Evolutionary conservation across 2,113 vertebrate genomes (phyloP).

Genomic region (Grantiella picta): DNA sequence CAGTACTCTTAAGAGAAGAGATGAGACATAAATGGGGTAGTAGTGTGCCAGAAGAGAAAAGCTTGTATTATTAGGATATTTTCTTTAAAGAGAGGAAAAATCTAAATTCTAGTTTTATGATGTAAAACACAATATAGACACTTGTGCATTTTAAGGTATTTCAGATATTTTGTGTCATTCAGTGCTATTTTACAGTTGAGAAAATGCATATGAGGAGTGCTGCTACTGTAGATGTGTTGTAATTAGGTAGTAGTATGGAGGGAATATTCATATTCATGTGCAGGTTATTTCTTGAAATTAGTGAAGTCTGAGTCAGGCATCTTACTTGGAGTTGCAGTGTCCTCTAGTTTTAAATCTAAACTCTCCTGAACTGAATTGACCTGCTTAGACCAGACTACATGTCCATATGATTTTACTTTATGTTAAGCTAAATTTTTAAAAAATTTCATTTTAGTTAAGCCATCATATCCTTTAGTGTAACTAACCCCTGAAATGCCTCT

Average conservation of each 20-base stretch:
- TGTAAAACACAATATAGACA: accelerated
- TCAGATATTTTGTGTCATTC: neutral
- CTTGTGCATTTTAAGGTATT: neutral
- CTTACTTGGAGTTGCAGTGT: neutral
- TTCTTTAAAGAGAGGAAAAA: neutral
- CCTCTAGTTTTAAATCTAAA: neutral
- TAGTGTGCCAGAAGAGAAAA: neutral
- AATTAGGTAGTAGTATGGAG: neutral
- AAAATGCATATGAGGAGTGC: neutral
- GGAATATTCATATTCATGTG: neutral
- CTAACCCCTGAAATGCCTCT: neutral
- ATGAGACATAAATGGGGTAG: neutral
- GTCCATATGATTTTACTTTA: neutral
- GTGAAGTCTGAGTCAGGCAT: neutral
- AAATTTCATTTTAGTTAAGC: neutral
- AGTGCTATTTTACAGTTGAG: neutral
- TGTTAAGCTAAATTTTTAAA: neutral
- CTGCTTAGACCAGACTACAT: neutral
- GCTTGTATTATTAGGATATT: neutral
- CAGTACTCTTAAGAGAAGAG: neutral
- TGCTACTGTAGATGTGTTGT: neutral
- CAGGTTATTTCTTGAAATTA: neutral
- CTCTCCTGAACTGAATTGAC: neutral
- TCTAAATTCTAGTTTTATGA: neutral
- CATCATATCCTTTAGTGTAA: neutral